These are phyloP conservation scores for Catocala sponsa DNA, from an alignment of 2,888 invertebrate species.

Conservation along the genomic window DNA sequence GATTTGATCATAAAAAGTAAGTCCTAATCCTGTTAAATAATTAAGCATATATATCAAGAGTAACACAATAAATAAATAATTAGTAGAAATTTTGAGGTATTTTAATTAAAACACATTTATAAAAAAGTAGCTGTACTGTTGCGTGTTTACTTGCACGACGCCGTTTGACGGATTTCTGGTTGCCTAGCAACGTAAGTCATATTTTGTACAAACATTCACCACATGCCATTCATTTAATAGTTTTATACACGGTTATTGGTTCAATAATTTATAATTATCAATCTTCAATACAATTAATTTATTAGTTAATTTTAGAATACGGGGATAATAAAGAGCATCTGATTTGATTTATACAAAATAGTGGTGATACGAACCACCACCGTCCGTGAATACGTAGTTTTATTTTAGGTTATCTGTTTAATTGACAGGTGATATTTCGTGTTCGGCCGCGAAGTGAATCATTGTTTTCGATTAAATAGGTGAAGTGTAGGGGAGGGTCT, in stretches of 20 bases:
- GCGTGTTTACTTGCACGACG: conserved; percentile 15
- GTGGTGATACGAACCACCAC: too few species aligned
- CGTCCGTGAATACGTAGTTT: neutral
- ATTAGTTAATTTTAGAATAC: too few species aligned
- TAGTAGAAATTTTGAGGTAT: neutral
- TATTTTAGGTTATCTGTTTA: neutral
- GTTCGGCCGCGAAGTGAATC: neutral
- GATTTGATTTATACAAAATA: too few species aligned
- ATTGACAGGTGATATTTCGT: conserved; percentile 1
- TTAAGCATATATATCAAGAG: neutral
- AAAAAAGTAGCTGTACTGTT: conserved; percentile 10
- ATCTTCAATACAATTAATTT: too few species aligned
- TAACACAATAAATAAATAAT: neutral
- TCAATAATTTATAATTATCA: too few species aligned
- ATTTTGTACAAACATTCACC: neutral
- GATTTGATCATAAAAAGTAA: neutral
- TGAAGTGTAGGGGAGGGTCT: neutral
- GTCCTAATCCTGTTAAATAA: neutral
- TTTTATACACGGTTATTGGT: too few species aligned
- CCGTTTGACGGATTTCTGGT: conserved; percentile 5
- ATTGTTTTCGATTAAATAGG: neutral
- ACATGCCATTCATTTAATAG: neutral
- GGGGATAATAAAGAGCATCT: too few species aligned
- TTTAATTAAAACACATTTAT: conserved; percentile 6
- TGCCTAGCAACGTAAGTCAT: conserved; percentile 19